Base-by-base conservation (phyloP, 2,797 vertebrate genomes). In the Acipenser ruthenus region DNA sequence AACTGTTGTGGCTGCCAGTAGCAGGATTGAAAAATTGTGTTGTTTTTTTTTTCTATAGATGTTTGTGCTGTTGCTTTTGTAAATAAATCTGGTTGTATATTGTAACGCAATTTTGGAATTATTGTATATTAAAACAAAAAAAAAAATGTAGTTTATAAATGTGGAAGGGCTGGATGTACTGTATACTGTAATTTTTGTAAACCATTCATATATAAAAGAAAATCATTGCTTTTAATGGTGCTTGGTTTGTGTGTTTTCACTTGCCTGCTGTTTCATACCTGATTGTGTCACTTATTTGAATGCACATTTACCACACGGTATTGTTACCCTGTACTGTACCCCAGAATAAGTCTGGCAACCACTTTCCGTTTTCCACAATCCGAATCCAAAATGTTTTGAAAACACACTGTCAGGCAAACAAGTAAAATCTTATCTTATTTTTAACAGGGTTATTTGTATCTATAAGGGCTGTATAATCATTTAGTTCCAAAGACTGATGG, bases 131-230 rank as follows among this genome's bases (percentile, higher is more conserved):
- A 75, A 88, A 88, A 85, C 49, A 49, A 51, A 47, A 67, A 74
- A 68, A n/a, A 82, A 81, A 88, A 88, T 84, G 89, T 92, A 90
- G 87, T 89, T 90, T 88, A 84, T 93, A 87, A 92, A 85, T 89
- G 85, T 82, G 89, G 92, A 92, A 92, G 90, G 89, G 88, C 87
- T 89, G 84, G 89, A 91, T 93, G 90, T 93, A 92, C 88, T 89
- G 87, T 93, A 92, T 87, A 90, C 87, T 93, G 86, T 94, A 91
- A 92, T 93, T 92, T 88, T 92, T 93, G 82, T 91, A 89, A 91
- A 91, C 80, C 76, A 84, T 62, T 62, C 62, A 63, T 77, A 83
- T 78, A 78, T 87, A 83, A 37, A 78, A 88, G 83, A 87, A 84
- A 79, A 79, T 79, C 74, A 70, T 79, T 66, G 65, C 69, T 73